Evolutionary conservation across 1,140 invertebrate genomes (phyloP).

Genomic region (Dendrolimus kikuchii): DNA sequence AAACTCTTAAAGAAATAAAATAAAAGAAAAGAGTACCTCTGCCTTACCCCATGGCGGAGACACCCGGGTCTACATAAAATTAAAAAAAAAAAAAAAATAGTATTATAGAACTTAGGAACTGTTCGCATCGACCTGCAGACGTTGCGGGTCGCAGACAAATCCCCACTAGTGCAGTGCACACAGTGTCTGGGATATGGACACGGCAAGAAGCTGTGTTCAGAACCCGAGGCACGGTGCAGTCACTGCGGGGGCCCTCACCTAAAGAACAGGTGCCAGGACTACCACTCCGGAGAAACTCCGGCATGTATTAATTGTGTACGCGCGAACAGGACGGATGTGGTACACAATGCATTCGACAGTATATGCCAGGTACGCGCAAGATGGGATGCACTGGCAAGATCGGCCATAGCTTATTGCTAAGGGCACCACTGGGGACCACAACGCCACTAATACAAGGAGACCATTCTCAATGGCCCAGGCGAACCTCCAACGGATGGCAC

Average conservation of each 20-base stretch:
- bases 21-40: no score
- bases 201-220: slow-evolving; percentile 6
- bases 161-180: slow-evolving; percentile 17
- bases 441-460: slow-evolving; percentile 13
- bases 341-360: slow-evolving; percentile 9
- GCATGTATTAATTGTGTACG: slow-evolving; percentile 6
- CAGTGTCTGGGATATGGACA: slow-evolving; percentile 12
- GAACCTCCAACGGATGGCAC: no score
- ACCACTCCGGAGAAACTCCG: neutral
- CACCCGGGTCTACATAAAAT: no score
- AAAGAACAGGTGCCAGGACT: slow-evolving; percentile 2
- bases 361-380: no score
- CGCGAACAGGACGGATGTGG: neutral
- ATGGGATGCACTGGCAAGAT: no score
- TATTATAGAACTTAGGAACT: neutral
- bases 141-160: slow-evolving; percentile 13
- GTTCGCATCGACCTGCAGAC: slow-evolving; percentile 5
- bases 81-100: no score
- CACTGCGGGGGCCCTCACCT: slow-evolving; percentile 8
- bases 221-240: slow-evolving; percentile 5
- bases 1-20: no score
- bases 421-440: slow-evolving; percentile 4
- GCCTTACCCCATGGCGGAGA: no score
- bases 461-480: no score
- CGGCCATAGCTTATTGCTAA: slow-evolving; percentile 9